Evolutionary conservation across 2,113 vertebrate species (phyloP), one percentile per base, ranked within the genome.

Genomic region (Anas platyrhynchos): DNA sequence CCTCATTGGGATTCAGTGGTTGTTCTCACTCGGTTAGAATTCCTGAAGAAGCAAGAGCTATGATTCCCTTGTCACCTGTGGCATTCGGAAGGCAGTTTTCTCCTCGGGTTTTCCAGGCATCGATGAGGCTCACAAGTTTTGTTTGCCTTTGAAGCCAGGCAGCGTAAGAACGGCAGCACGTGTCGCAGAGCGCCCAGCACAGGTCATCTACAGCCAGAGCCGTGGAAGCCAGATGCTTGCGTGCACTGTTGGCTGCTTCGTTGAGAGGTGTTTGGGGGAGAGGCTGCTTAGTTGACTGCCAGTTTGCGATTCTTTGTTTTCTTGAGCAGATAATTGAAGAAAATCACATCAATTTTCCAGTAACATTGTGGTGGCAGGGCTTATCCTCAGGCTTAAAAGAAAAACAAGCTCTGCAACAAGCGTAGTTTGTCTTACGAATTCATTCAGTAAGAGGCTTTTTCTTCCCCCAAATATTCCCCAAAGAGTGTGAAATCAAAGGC

Each of bases 1-100:
- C 97, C 93, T 97, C 98, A 98, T 98, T 96, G 92, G 94, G 93
- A 73, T 77, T 20, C 22, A 0, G 65, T 27, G 8, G 84, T 6
- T 54, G 72, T 32, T n/a, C 74, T 84, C 31, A 14, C 59, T 36
- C 3, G 1, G 50, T 58, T 17, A 55, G 3, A 8, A 63, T 13
- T 18, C 32, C 67, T 10, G 46, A 46, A 79, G 68, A 52, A 87
- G 67, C 59, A n/a, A 36, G 41, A 23, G 6, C 44, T 69, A 48
- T 2, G 43, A 4, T 5, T 69, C 23, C 65, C 80, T 55, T 3
- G 62, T 34, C 81, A 13, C n/a, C 48, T 1, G 58, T 29, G 59
- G 20, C 89, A 48, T 41, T 16, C 22, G 7, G 61, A 48, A 41
- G 31, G 4, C 11, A 1, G 8, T 12, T 13, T 13, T 55, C 20